Percentiles rank a stretch among this genome's conserved stretches.
These are phyloP conservation scores for Pseudococcus viburni DNA, from an alignment of 2,888 invertebrate genomes.

Conservation along the genomic window DNA sequence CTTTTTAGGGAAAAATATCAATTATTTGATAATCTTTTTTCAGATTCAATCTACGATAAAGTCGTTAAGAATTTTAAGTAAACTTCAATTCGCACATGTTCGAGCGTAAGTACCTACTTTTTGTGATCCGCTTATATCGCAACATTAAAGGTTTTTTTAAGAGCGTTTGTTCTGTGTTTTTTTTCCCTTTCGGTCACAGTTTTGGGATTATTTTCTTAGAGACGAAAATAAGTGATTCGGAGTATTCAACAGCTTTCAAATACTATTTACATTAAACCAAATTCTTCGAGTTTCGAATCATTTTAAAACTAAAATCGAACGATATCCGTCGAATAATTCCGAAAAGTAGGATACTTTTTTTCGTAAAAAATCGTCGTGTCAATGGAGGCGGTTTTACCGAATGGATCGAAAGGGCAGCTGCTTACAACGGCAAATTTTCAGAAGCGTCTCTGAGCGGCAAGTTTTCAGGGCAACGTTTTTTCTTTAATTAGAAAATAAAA, in stretches of 20 bases:
- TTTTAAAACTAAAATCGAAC: slow-evolving; percentile 11
- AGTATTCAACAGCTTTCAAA: not conserved
- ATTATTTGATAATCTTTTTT: slow-evolving; percentile 18
- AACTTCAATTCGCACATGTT: slow-evolving; percentile 48
- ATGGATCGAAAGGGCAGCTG: not conserved
- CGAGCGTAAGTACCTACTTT: not conserved
- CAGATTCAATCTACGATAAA: not conserved
- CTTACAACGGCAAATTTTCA: too few relatives aligned
- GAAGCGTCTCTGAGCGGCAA: too few relatives aligned
- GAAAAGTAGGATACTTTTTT: not conserved
- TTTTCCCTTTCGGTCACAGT: slow-evolving; percentile 20
- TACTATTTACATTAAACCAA: slow-evolving; percentile 9
- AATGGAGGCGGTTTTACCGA: not conserved
- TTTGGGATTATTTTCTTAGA: slow-evolving; percentile 42
- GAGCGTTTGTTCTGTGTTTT: slow-evolving; percentile 5
- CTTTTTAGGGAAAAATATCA: not conserved
- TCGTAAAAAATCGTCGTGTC: not conserved
- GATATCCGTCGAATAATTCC: not conserved
- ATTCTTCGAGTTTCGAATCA: not conserved
- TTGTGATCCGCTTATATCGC: slow-evolving; percentile 44
- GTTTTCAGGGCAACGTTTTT: too few relatives aligned
- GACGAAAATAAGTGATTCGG: slow-evolving; percentile 33
- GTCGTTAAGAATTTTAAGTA: not conserved
- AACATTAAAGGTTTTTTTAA: not conserved
- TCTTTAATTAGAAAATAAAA: too few relatives aligned